Percentiles rank a stretch among this genome's conserved stretches.
Conservation (phyloP, 2,113 vertebrate species). For the Scophthalmus maximus region DNA sequence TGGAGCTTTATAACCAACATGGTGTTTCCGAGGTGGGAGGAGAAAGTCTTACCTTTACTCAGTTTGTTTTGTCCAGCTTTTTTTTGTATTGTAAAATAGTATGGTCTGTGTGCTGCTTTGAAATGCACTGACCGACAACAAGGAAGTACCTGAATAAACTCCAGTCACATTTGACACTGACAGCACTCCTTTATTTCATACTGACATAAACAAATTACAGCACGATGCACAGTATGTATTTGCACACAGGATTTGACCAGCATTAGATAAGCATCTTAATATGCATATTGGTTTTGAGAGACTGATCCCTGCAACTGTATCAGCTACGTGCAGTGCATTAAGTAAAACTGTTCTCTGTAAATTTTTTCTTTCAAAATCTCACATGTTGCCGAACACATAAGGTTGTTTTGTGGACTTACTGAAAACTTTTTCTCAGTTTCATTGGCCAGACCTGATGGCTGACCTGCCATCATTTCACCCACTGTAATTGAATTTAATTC, state of each 20-base stretch:
- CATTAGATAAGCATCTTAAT: no score
- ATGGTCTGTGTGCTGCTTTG: constrained; percentile 2
- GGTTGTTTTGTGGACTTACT: no score
- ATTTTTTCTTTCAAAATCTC: no score
- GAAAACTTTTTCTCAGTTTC: no score
- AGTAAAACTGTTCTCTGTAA: no score
- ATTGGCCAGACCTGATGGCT: no score
- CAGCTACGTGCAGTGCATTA: background rate
- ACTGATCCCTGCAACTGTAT: background rate
- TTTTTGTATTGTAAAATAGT: constrained; percentile 17
- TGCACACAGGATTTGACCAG: background rate
- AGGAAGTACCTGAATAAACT: background rate
- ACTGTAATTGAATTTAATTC: constrained; percentile 14
- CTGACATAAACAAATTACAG: background rate
- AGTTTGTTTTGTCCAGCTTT: constrained; percentile 27
- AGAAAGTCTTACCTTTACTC: constrained; percentile 16
- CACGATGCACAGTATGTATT: no score
- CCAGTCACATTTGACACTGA: background rate
- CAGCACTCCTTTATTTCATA: constrained; percentile 14
- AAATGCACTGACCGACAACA: background rate
- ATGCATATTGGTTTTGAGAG: no score
- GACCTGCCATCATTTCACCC: no score
- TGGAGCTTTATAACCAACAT: constrained; percentile 7
- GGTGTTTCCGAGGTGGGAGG: constrained; percentile 42
- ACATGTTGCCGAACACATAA: no score